Conservation (phyloP, 92 coral and sea anemone genomes). For the Porites divaricata region DNA sequence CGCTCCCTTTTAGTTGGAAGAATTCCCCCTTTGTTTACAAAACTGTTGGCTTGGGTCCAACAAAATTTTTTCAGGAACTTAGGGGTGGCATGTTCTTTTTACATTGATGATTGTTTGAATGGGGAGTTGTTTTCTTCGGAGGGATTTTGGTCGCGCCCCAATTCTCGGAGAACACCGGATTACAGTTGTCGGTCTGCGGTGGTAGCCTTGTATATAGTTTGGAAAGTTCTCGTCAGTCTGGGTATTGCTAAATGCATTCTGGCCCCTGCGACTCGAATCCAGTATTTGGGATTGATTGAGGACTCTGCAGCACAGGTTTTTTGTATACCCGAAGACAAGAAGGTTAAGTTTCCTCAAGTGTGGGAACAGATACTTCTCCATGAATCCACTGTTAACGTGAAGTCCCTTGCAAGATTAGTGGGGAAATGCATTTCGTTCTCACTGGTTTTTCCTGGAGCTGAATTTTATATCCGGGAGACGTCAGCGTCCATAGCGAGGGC, state of each 20-base stretch:
- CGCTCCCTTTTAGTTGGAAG: conserved; percentile 51
- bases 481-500: conserved; percentile 30
- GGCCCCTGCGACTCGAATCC: no score
- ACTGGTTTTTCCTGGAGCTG: conserved; percentile 57
- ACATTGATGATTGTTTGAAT: conserved; percentile 60
- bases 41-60: conserved; percentile 42
- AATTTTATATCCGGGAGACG: conserved; percentile 31
- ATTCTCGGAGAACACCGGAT: no score
- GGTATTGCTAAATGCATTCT: conserved; percentile 55
- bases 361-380: conserved; percentile 36
- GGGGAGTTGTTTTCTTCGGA: conserved; percentile 52
- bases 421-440: conserved; percentile 70
- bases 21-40: conserved; percentile 26
- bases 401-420: conserved; percentile 49
- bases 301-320: conserved; percentile 56
- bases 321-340: conserved; percentile 43
- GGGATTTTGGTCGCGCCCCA: no score
- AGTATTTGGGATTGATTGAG: no score
- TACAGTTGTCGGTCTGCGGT: no score
- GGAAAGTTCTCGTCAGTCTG: no score
- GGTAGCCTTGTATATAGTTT: no score
- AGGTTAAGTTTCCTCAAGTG: conserved; percentile 48
- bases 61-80: conserved; percentile 22
- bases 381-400: conserved; percentile 20
- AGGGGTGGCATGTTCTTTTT: conserved; percentile 48